Evolutionary conservation across 1,140 invertebrate genomes (phyloP), one percentile per base, ranked within the genome.

Genomic region (Phenacoccus solenopsis): DNA sequence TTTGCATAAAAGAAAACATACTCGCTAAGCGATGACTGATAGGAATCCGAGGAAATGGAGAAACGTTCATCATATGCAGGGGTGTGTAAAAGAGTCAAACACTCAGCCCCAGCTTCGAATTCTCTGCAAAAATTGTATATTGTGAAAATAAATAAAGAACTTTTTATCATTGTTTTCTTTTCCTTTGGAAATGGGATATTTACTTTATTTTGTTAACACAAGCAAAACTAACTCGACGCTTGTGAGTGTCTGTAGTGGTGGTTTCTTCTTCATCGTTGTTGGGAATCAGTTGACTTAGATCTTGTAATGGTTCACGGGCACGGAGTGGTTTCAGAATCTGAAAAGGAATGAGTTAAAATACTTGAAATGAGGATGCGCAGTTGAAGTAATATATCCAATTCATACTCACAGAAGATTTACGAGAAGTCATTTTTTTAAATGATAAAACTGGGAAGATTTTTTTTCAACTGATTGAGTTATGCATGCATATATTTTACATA

Each of bases 261-360:
- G 59, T 64, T 64, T 64, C 59, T 64, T 64, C 59, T 24, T 64
- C 59, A 25, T 64, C 59, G 16, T 64, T 64, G 25, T 64, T 64
- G 2, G 59, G 59, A 24, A 64, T 4, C 25, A 64, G 4, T 27
- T 64, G 59, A 64, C 25, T 64, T 10, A 64, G 3, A 64, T 64
- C 59, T 64, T 64, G 59, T 16, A 64, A 20, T 24, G 59, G 59
- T 64, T 64, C 59, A 24, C 59, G 22, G 13, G 30, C 5, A 7
- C 16, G 22, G 2, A 20, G 10, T 1, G 59, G 59, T 27, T 64
- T 64, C 25, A 64, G 25, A 25, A 64, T 64, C 59, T 64, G 25
- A 24, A 27, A n/a, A n/a, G n/a, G n/a, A n/a, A n/a, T n/a, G n/a
- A n/a, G n/a, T n/a, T n/a, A n/a, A n/a, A n/a, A n/a, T n/a, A n/a